Conservation (phyloP, 2,113 vertebrate species). For the Eira barbara region DNA sequence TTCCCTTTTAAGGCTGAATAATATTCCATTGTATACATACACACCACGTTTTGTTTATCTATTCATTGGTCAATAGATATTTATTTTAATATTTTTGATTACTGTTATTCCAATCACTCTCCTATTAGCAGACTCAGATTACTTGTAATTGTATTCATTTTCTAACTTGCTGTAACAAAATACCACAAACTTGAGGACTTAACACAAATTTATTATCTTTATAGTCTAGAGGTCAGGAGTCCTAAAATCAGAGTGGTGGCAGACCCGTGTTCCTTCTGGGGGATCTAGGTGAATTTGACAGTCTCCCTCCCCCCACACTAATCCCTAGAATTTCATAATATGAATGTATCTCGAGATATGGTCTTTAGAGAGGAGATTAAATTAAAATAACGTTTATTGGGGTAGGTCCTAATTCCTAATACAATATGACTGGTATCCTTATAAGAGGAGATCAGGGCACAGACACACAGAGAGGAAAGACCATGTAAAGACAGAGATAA, state of each 20-base stretch:
- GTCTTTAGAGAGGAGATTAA: background rate
- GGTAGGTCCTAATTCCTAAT: background rate
- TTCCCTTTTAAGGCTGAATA: constrained; percentile 7
- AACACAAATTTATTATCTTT: constrained; percentile 34
- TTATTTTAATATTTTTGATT: constrained; percentile 15
- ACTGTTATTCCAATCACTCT: background rate
- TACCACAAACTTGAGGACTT: background rate
- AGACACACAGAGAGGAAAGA: background rate
- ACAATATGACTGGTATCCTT: background rate
- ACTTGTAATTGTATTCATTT: background rate
- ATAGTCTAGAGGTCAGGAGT: background rate
- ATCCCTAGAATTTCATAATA: background rate
- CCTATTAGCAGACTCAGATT: background rate
- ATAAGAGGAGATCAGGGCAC: background rate
- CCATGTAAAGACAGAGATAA: background rate
- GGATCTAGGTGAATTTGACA: background rate
- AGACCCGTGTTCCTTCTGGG: background rate
- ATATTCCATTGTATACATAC: background rate
- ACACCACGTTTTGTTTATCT: background rate
- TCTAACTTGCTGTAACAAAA: constrained; percentile 13
- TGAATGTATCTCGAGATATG: background rate
- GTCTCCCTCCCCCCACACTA: background rate
- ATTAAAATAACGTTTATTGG: constrained; percentile 34
- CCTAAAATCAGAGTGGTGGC: background rate
- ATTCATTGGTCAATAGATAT: background rate